Conservation (phyloP, 2,888 invertebrate genomes). For the Cerceris rybyensis region DNA sequence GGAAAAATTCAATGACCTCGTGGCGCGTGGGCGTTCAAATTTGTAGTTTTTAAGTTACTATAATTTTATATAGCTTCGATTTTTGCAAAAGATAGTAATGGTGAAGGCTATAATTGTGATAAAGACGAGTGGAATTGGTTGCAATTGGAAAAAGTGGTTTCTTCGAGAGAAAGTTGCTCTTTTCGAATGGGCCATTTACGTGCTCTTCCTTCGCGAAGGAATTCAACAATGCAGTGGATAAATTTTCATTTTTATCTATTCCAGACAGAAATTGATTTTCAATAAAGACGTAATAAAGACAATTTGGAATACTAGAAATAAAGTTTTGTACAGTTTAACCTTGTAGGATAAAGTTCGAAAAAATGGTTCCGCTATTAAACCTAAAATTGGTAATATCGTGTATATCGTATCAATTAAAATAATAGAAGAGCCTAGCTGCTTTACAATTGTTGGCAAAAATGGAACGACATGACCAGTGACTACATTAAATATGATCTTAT, state of each 20-base stretch:
- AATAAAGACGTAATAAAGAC: constrained; percentile 88
- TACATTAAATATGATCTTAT: constrained; percentile 93
- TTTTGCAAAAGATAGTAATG: no score
- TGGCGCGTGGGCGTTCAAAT: background rate
- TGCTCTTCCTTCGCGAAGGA: background rate
- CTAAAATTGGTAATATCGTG: constrained; percentile 89
- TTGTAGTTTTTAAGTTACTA: no score
- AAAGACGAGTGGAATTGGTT: no score
- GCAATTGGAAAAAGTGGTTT: no score
- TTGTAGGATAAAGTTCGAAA: constrained; percentile 93
- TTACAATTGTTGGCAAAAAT: constrained; percentile 86
- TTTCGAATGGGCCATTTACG: background rate
- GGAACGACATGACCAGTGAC: constrained; percentile 92
- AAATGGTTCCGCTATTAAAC: constrained; percentile 90
- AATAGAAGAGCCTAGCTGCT: constrained; percentile 91
- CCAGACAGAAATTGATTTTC: constrained; percentile 89
- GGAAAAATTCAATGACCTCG: no score
- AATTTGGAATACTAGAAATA: constrained; percentile 89
- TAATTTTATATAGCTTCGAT: no score
- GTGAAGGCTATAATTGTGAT: no score
- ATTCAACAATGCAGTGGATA: no score
- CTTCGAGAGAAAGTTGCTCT: no score
- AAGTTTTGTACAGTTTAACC: constrained; percentile 87
- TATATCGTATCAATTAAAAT: constrained; percentile 91
- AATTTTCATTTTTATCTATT: constrained; percentile 82